Evolutionary conservation across 2,797 vertebrate species (phyloP), one percentile per base, ranked within the genome.

Genomic region (Alectoris magna): DNA sequence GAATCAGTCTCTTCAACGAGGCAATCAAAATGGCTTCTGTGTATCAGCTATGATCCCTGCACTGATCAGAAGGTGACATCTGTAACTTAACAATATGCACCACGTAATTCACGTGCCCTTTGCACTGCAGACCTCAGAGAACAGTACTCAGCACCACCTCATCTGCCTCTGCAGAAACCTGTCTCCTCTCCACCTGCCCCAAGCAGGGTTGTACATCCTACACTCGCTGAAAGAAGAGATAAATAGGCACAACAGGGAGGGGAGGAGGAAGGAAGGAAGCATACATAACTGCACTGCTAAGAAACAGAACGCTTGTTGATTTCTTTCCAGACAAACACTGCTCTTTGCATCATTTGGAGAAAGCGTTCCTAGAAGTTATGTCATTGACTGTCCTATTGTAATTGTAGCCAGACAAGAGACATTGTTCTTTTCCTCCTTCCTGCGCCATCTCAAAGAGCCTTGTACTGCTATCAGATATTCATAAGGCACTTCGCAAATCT

Each of bases 291-390:
- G 49, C 34, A 85, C 44, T 83, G 49, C 34, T 72, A 88, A 88
- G 43, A 73, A 91, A 90, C 59, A 88, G 59, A 63, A 24, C 77
- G 73, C 7, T 53, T 88, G 73, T 79, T 90, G n/a, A 74, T 82
- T 88, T 87, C 56, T 64, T 86, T 23, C 81, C 75, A 75, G 59
- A 84, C 67, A 91, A 88, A 73, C 56, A 39, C 22, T 2, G 1
- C 76, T 84, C 51, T 91, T 73, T 90, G 58, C 90, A 82, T 74
- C 23, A 34, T 79, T 58, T 64, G 64, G 64, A 84, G 77, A 81
- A 92, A 84, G 90, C 64, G 64, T 74, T 90, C 74, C 60, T 46
- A 64, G 38, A 63, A 87, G 86, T 88, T 41, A 88, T 38, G 56
- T 71, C 62, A 76, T 82, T 82, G 60, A 49, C 77, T 79, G 41